Percentiles rank a stretch among this genome's conserved stretches.
These are phyloP conservation scores for Tinea semifulvella DNA, from an alignment of 2,888 invertebrate genomes.

Conservation along the genomic window DNA sequence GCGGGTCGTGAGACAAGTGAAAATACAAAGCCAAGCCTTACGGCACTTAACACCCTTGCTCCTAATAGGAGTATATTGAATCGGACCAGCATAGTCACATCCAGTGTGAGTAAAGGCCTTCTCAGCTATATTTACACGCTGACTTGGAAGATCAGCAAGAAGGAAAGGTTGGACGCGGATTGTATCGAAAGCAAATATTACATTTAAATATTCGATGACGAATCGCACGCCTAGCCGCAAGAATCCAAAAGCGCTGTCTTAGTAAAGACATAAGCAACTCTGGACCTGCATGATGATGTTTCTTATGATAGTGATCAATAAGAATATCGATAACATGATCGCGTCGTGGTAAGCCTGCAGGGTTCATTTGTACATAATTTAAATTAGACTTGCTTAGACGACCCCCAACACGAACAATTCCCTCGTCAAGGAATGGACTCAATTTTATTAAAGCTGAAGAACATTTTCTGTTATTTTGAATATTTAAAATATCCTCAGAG, in stretches of 20 bases:
- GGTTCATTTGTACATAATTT: background rate
- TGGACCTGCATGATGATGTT: background rate
- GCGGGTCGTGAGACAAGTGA: slow-evolving; percentile 15
- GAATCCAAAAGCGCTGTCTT: background rate
- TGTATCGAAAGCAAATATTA: background rate
- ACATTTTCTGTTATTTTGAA: background rate
- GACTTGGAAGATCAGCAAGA: background rate
- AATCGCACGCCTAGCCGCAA: background rate
- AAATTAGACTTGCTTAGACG: background rate
- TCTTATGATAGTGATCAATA: background rate
- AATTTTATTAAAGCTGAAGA: background rate
- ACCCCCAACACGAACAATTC: slow-evolving; percentile 5
- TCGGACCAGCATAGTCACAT: background rate
- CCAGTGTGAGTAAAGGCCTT: slow-evolving; percentile 10
- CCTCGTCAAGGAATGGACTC: background rate
- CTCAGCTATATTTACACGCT: background rate
- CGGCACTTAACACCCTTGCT: background rate
- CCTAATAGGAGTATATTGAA: background rate
- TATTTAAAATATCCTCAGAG: background rate
- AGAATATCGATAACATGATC: slow-evolving; percentile 8
- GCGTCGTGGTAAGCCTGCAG: background rate
- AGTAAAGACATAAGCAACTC: background rate
- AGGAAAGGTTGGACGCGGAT: background rate
- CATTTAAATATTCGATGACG: background rate
- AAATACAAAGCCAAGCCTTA: slow-evolving; percentile 2